These are phyloP conservation scores for Liolophura sinensis DNA, from an alignment of 1,140 invertebrate species.

Conservation along the genomic window DNA sequence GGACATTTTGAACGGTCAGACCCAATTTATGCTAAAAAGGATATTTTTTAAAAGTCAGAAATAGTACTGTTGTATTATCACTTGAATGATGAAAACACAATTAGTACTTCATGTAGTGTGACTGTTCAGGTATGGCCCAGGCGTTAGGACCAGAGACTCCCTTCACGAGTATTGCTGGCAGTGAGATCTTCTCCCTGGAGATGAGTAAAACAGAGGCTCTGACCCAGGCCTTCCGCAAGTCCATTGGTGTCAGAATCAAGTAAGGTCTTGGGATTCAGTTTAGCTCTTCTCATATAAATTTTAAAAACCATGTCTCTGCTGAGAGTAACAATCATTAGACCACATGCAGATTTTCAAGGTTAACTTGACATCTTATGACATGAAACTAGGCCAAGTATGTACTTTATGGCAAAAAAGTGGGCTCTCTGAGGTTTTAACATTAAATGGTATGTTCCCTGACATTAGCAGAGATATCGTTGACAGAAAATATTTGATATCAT, in stretches of 20 bases:
- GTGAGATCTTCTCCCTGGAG: constrained; percentile 97
- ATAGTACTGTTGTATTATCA: background rate
- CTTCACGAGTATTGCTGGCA: constrained; percentile 97
- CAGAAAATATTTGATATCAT: too few species aligned
- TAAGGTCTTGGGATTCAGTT: constrained; percentile 61
- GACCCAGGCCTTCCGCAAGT: constrained; percentile 95
- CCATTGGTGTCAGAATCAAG: constrained; percentile 97
- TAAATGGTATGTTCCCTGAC: too few species aligned
- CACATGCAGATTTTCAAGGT: too few species aligned
- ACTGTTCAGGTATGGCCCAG: constrained; percentile 76
- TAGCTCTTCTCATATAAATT: background rate
- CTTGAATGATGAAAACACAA: constrained; percentile 39
- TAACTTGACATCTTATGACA: too few species aligned
- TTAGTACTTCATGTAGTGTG: too few species aligned
- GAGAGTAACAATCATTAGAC: background rate
- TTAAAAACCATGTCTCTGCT: too few species aligned
- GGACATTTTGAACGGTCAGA: too few species aligned
- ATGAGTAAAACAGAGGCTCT: constrained; percentile 99
- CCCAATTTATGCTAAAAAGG: background rate
- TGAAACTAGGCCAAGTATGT: too few species aligned
- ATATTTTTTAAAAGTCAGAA: background rate
- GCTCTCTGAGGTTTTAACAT: too few species aligned
- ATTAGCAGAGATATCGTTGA: too few species aligned
- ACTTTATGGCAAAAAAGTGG: too few species aligned
- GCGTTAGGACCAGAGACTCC: constrained; percentile 93